These are phyloP conservation scores for Ceratina australensis DNA, from an alignment of 1,140 invertebrate species.

Conservation along the genomic window DNA sequence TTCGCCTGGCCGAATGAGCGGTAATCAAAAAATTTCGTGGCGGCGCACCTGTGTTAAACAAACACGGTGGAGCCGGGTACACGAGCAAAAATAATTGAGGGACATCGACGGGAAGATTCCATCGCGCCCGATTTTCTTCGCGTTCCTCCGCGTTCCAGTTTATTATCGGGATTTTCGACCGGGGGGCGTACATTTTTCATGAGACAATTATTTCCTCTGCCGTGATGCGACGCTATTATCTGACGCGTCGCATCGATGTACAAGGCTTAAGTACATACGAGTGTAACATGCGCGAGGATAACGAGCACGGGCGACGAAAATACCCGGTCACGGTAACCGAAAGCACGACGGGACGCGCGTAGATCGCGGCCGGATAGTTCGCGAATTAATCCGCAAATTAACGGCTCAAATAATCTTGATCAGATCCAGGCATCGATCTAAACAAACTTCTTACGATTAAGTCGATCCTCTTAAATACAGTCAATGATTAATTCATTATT, in stretches of 20 bases:
- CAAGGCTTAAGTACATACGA: slow-evolving; percentile 24
- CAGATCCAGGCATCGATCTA: too few species aligned
- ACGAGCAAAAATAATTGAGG: not conserved
- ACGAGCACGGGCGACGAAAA: slow-evolving; percentile 50
- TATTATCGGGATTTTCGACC: slow-evolving; percentile 57
- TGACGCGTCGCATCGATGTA: slow-evolving; percentile 44
- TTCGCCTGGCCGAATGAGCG: not conserved
- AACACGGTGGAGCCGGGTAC: not conserved
- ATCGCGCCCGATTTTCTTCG: slow-evolving; percentile 44
- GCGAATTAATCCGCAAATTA: slow-evolving; percentile 63
- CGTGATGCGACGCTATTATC: slow-evolving; percentile 66
- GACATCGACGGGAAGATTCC: not conserved
- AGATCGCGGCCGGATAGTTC: slow-evolving; percentile 65
- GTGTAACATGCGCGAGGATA: slow-evolving; percentile 27
- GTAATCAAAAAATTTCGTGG: not conserved
- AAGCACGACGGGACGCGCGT: slow-evolving; percentile 65
- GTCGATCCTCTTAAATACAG: too few species aligned
- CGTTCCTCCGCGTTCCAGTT: slow-evolving; percentile 49
- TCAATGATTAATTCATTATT: too few species aligned
- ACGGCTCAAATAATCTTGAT: too few species aligned
- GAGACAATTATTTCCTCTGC: slow-evolving; percentile 70
- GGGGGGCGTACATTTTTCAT: slow-evolving; percentile 68
- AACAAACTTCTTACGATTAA: too few species aligned
- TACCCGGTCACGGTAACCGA: slow-evolving; percentile 54
- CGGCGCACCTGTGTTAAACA: slow-evolving; percentile 19